Base-by-base conservation (phyloP, 2,113 vertebrate genomes). In the Neodontobutis hainanensis region DNA sequence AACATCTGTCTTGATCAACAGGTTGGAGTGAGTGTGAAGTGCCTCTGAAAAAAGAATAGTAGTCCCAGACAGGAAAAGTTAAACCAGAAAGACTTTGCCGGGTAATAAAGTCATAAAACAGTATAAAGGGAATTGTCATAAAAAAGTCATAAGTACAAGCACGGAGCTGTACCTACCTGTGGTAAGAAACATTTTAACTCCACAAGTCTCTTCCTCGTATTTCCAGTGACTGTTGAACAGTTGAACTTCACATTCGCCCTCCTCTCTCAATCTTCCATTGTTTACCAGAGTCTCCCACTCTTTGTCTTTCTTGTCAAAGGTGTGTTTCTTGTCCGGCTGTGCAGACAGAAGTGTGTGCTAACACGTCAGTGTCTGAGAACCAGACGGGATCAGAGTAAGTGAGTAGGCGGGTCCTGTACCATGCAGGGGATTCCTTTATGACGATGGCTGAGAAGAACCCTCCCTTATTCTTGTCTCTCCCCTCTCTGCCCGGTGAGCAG, bases 361-460 rank as follows among this genome's bases (percentile, higher is more conserved):
- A 86, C 57, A 61, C 63, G 61, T 86, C 83, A 77, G 90, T 84
- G 90, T 91, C 92, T 91, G 89, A 87, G 84, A 91, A 88, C 91
- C 91, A 92, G 92, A 92, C 90, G 57, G 89, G 82, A 85, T 91
- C 87, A 89, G 86, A 91, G 89, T 89, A 86, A 89, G 85, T 69
- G 77, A 87, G 90, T 76, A 73, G 87, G 88, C 85, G 87, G 87
- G 68, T 48, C 82, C 69, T 74, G 45, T 68, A 70, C 72, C 47
- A 85, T 57, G 73, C 79, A 89, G 92, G 92, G 92, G 91, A 93
- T 93, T 92, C 92, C 92, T 92, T 90, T 90, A 90, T 92, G 90
- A 91, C 87, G 87, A 92, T 89, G 90, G 93, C 91, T 92, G 90
- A 80, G 72, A 80, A 61, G 66, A 73, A 87, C 83, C 88, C 88